phyloP scores from a whole-genome alignment of 2,113 vertebrate species.

The Copsychus sechellarum region DNA sequence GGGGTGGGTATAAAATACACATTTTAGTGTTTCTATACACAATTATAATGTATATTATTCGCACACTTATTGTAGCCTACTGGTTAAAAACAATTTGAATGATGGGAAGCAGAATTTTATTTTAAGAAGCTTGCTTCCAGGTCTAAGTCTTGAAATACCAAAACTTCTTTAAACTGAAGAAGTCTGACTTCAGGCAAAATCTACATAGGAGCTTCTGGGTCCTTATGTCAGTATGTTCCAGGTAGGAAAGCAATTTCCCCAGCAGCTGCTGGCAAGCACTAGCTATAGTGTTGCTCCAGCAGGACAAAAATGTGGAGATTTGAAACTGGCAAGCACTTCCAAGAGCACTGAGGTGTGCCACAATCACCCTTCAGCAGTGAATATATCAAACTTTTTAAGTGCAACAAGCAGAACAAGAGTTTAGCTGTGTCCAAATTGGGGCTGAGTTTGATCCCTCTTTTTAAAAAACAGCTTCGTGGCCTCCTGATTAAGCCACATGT shows the following conservation, averaged over 20 bases:
- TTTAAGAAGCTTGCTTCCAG: not conserved
- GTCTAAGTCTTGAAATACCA: not conserved
- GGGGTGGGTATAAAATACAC: not conserved
- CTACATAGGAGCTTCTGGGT: not conserved
- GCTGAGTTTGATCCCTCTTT: not conserved
- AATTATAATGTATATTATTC: not conserved
- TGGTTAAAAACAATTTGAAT: not conserved
- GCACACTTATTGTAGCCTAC: not conserved
- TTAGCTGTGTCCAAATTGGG: not conserved
- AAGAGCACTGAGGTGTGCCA: not conserved
- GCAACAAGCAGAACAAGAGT: not conserved
- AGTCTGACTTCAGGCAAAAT: not conserved
- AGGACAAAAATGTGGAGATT: not conserved
- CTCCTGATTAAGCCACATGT: not conserved
- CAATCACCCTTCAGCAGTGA: not conserved
- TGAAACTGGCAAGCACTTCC: not conserved
- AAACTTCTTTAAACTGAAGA: not conserved
- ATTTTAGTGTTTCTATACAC: not conserved
- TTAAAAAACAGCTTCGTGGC: not conserved
- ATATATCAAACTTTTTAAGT: not conserved
- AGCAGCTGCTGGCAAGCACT: not conserved
- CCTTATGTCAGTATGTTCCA: not conserved
- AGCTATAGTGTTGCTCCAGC: not conserved
- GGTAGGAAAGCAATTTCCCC: not conserved
- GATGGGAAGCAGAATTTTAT: not conserved